These are phyloP conservation scores for Carabus problematicus DNA, from an alignment of 2,888 invertebrate genomes.

Conservation along the genomic window DNA sequence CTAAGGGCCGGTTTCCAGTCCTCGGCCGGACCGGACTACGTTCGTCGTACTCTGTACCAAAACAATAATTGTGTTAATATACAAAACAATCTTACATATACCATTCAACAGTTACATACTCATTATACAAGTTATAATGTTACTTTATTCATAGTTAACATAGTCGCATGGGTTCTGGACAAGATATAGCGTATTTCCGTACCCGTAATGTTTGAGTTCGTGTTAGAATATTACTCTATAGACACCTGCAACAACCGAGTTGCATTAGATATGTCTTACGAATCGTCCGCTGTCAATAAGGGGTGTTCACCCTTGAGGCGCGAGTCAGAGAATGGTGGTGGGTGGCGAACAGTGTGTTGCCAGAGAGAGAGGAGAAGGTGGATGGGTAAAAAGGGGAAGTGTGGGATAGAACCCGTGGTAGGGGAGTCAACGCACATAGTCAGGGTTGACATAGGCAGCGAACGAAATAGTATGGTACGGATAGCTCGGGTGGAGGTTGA, in stretches of 20 bases:
- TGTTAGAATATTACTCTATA: too few species aligned
- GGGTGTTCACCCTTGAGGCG: slow-evolving; percentile 19
- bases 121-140: not conserved
- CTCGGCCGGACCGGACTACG: slow-evolving; percentile 44
- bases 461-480: slow-evolving; percentile 3
- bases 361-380: slow-evolving; percentile 43
- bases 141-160: not conserved
- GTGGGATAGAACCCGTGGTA: slow-evolving; percentile 29
- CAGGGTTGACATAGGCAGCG: slow-evolving; percentile 46
- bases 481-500: too few species aligned
- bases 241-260: slow-evolving; percentile 49
- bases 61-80: not conserved
- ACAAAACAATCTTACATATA: not conserved
- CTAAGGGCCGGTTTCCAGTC: slow-evolving; percentile 41
- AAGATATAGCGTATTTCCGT: slow-evolving; percentile 3
- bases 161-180: slow-evolving; percentile 4
- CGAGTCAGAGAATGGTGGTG: slow-evolving; percentile 27
- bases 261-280: slow-evolving; percentile 55
- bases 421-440: slow-evolving; percentile 43
- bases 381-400: slow-evolving; percentile 26
- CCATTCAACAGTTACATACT: not conserved
- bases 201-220: not conserved
- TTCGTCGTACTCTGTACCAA: slow-evolving; percentile 19
- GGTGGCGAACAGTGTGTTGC: too few species aligned
- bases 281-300: slow-evolving; percentile 17